Conservation (phyloP, 1,140 invertebrate species). For the Akabosia matsudoensis region DNA sequence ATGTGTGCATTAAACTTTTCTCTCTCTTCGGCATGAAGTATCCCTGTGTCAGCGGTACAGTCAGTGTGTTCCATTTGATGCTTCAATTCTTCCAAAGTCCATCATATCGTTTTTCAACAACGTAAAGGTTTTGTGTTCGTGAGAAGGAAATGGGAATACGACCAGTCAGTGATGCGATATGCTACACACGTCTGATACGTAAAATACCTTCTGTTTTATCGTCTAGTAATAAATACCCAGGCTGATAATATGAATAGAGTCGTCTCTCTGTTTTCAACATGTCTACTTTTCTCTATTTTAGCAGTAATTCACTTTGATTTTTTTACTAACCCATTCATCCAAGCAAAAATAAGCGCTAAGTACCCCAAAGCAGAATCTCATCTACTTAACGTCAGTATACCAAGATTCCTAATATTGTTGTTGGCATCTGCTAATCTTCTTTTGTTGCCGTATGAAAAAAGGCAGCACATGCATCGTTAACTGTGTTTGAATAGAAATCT, state of each 20-base stretch:
- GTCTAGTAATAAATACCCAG: too few relatives aligned
- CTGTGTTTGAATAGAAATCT: too few relatives aligned
- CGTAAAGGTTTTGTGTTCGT: neutral
- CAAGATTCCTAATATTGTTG: neutral
- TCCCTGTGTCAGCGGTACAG: too few relatives aligned
- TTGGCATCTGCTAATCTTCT: neutral
- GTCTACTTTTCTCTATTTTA: neutral
- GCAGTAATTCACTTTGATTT: neutral
- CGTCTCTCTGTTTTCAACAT: too few relatives aligned
- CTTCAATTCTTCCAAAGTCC: constrained; percentile 2
- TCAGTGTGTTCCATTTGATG: neutral
- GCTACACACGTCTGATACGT: neutral
- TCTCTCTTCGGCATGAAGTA: too few relatives aligned
- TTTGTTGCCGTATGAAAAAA: neutral
- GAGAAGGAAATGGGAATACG: neutral
- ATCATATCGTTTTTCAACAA: neutral
- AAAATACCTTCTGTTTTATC: neutral
- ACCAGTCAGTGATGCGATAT: neutral
- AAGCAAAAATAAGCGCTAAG: neutral
- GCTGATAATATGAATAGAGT: too few relatives aligned
- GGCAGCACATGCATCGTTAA: neutral
- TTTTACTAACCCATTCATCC: neutral
- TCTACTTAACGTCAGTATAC: neutral
- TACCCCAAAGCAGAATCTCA: neutral
- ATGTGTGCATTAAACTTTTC: too few relatives aligned